These are phyloP conservation scores for Thymelicus acteon DNA, from an alignment of 2,888 invertebrate genomes.

Conservation along the genomic window DNA sequence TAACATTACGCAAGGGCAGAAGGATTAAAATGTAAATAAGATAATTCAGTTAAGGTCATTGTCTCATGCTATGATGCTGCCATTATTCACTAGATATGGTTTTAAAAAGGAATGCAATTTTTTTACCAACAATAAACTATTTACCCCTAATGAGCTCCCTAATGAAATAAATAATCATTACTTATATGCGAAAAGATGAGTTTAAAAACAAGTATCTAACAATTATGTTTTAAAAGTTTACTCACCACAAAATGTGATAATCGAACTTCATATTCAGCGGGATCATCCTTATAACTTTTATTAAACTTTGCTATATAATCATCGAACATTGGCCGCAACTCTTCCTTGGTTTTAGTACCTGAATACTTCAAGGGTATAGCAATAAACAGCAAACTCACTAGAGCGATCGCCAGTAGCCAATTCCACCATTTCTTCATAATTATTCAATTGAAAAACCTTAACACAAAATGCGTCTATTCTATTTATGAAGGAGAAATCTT, in stretches of 20 bases:
- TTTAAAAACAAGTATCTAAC: no score
- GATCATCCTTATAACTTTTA: constrained; percentile 78
- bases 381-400: constrained; percentile 69
- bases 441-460: constrained; percentile 35
- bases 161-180: no score
- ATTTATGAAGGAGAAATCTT: neutral
- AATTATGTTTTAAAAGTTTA: constrained; percentile 22
- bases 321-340: constrained; percentile 71
- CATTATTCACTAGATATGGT: no score
- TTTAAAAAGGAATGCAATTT: no score
- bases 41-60: no score
- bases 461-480: constrained; percentile 23
- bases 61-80: no score
- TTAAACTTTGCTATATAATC: constrained; percentile 81
- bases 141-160: no score
- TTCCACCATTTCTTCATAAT: constrained; percentile 77
- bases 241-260: constrained; percentile 83
- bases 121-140: no score
- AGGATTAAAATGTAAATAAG: no score
- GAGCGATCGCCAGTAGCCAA: constrained; percentile 63
- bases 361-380: constrained; percentile 64
- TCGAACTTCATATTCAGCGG: constrained; percentile 77
- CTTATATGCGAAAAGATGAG: no score
- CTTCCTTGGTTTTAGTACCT: constrained; percentile 51
- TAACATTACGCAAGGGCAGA: no score